Base-by-base conservation (phyloP, 2,797 vertebrate genomes). In the Heliangelus exortis region DNA sequence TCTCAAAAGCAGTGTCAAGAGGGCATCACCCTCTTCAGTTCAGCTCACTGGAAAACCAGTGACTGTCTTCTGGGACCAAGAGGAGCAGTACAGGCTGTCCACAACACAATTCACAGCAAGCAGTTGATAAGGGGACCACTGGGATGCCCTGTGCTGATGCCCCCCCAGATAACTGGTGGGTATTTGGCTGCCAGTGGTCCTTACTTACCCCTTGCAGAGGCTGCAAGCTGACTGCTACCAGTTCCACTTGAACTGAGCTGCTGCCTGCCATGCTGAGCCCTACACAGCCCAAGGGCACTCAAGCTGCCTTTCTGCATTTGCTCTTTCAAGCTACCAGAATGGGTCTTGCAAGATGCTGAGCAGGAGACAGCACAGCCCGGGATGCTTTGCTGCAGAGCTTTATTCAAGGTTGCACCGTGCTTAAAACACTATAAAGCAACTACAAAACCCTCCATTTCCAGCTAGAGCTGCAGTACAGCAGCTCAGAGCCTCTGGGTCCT, bases 191-290 rank as follows among this genome's bases (percentile, higher is more conserved):
- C 13, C 2, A 28, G 15, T 0, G 5, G 6, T 23, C 7, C 4
- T 9, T 4, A 7, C 4, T 9, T 4, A 58, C n/a, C 29, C 50
- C 36, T 16, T 80, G 43, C 81, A 73, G 80, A 50, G 41, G 77
- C 12, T 55, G 26, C 67, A 51, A 58, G 10, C 1, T 45, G 51
- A 17, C 17, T 48, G 5, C 62, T 25, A 4, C 45, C 14, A 4
- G 3, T 33, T 63, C 57, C 36, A 81, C 34, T 6, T 5, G 33
- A 63, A 23, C 45, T 3, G 39, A 80, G 33, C 25, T 21, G 36
- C 10, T 1, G 0, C 11, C 39, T 63, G 61, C 57, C 51, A 28
- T 1, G 8, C 29, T 20, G 31, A 4, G 28, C 7, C 41, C 51
- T 8, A 3, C 2, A 13, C 26, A 48, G 21, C 41, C 67, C 48